A percentile compares a stretch with the other conserved stretches of the same genome.
Evolutionary conservation across 2,797 vertebrate species (phyloP).

Genomic region (Florisuga fusca): DNA sequence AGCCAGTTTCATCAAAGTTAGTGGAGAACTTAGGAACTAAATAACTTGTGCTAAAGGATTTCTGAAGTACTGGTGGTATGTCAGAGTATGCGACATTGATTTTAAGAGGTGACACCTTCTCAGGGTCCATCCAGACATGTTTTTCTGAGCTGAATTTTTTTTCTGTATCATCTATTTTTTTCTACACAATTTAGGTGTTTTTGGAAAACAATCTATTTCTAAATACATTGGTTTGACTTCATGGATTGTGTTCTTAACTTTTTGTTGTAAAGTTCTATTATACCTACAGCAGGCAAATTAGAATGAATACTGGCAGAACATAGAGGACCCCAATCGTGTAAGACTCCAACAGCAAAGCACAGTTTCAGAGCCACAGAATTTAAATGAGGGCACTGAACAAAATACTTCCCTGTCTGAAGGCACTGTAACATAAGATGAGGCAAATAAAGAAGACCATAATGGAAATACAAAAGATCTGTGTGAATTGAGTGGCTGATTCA

Average conservation of each 20-base stretch:
- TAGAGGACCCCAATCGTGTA: background rate
- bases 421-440: fast-evolving
- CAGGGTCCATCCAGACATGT: background rate
- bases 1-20: background rate
- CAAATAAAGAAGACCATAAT: background rate
- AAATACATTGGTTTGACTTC: background rate
- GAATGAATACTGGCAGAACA: background rate
- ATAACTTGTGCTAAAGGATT: background rate
- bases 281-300: background rate
- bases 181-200: background rate
- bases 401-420: background rate
- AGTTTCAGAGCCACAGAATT: background rate
- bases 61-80: background rate
- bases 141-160: background rate
- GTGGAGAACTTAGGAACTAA: background rate
- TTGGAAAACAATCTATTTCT: background rate
- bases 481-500: background rate
- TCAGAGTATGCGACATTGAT: background rate
- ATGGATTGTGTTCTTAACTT: background rate
- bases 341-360: background rate
- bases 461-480: background rate
- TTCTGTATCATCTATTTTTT: background rate
- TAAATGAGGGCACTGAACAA: background rate
- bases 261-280: background rate
- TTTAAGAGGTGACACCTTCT: background rate